Percentiles rank a stretch among this genome's conserved stretches.
phyloP scores from a whole-genome alignment of 1,140 invertebrate genomes.

The Apis florea region DNA sequence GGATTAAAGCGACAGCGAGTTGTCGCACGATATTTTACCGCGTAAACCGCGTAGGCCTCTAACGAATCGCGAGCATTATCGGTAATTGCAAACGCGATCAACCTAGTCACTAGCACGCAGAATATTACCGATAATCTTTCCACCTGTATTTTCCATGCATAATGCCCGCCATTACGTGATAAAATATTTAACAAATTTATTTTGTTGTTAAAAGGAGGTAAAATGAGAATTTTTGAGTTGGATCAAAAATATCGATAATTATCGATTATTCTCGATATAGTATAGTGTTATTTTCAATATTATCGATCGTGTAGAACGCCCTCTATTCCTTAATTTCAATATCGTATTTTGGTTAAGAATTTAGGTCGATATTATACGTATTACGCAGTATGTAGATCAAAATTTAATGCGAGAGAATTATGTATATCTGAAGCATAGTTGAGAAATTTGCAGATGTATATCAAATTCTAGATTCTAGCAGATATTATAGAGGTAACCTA shows the following conservation, averaged over 20 bases:
- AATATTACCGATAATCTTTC: conserved; percentile 28
- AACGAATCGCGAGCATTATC: conserved; percentile 28
- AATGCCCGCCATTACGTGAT: no score
- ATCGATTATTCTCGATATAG: no score
- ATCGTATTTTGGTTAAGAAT: not conserved
- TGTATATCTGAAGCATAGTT: not conserved
- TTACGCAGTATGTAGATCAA: not conserved
- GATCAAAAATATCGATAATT: no score
- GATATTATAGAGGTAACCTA: not conserved
- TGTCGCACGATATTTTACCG: conserved; percentile 2
- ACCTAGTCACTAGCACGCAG: not conserved
- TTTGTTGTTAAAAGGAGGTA: no score
- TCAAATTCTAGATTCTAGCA: not conserved
- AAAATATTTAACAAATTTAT: no score
- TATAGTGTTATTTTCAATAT: no score
- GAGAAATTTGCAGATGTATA: not conserved
- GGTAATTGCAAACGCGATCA: conserved; percentile 24
- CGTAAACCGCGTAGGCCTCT: not conserved
- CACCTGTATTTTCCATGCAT: no score
- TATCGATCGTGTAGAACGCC: no score
- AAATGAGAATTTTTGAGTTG: no score
- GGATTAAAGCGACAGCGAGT: not conserved
- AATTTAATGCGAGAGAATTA: not conserved
- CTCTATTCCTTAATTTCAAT: no score
- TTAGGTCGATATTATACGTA: not conserved